These are phyloP conservation scores for Drosophila greeni DNA, from an alignment of 2,888 invertebrate genomes.

Conservation along the genomic window DNA sequence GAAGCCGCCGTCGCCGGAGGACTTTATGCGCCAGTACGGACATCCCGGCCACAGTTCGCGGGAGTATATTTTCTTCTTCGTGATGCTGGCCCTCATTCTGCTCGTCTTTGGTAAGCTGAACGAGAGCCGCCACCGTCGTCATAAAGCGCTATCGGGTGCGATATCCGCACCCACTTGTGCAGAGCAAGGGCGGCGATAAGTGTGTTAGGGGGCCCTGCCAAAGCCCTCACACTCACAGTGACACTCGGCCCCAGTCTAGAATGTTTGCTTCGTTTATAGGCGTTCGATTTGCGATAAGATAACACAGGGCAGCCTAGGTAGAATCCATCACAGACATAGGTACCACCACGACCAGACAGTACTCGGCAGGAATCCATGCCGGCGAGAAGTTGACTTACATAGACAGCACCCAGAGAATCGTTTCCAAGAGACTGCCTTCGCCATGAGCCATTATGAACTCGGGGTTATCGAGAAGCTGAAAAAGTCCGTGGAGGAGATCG, in stretches of 20 bases:
- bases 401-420: not conserved
- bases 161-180: constrained; percentile 14
- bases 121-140: constrained; percentile 1
- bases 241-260: constrained; percentile 29
- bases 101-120: constrained; percentile 77
- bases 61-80: constrained; percentile 76
- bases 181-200: constrained; percentile 10
- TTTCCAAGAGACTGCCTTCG: not conserved
- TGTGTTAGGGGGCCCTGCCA: constrained; percentile 36
- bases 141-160: constrained; percentile 11
- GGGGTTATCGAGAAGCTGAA: constrained; percentile 66
- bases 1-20: constrained; percentile 76
- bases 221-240: constrained; percentile 8
- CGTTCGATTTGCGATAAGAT: constrained; percentile 72
- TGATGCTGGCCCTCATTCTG: constrained; percentile 77
- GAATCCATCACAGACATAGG: constrained; percentile 53
- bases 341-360: constrained; percentile 28
- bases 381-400: constrained; percentile 25
- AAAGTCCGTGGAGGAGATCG: constrained; percentile 64
- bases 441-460: constrained; percentile 45
- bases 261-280: constrained; percentile 53
- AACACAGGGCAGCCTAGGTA: constrained; percentile 39
- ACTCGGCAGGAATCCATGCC: constrained; percentile 29
- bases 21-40: constrained; percentile 63
- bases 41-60: constrained; percentile 60